phyloP scores from a whole-genome alignment of 2,113 vertebrate genomes.

The Gopherus evgoodei region DNA sequence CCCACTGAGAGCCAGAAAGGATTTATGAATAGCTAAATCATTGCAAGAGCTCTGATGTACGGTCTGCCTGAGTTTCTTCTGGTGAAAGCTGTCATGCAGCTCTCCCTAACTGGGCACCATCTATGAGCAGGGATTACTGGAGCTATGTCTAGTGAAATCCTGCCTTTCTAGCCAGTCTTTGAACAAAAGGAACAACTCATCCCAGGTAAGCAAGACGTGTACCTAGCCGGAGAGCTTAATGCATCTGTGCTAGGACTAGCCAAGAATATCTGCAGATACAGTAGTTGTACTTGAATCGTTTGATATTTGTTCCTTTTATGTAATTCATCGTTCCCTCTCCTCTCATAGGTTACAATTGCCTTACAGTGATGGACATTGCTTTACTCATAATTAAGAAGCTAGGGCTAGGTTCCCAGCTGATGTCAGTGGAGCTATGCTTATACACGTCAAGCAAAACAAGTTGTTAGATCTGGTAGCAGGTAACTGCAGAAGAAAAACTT shows the following conservation, averaged over 20 bases:
- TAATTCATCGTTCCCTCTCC: neutral
- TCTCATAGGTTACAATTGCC: neutral
- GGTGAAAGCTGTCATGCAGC: neutral
- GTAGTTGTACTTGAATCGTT: neutral
- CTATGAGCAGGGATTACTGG: neutral
- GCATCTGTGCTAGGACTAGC: neutral
- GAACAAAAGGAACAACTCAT: neutral
- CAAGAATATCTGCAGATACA: neutral
- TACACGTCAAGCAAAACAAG: neutral
- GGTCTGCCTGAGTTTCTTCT: neutral
- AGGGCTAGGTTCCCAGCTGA: fast-evolving
- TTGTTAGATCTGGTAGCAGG: neutral
- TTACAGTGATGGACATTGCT: neutral
- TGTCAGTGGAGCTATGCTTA: neutral
- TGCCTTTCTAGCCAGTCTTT: neutral
- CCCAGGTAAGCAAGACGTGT: neutral
- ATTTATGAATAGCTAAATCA: neutral
- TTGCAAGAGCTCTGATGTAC: neutral
- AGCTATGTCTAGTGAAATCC: neutral
- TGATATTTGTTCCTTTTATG: neutral
- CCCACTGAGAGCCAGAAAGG: neutral
- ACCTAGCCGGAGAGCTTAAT: neutral
- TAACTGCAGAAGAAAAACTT: neutral
- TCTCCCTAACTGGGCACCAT: neutral
- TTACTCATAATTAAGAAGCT: neutral